Evolutionary conservation across 2,888 invertebrate species (phyloP).

Genomic region (Ornithoptera priamus): DNA sequence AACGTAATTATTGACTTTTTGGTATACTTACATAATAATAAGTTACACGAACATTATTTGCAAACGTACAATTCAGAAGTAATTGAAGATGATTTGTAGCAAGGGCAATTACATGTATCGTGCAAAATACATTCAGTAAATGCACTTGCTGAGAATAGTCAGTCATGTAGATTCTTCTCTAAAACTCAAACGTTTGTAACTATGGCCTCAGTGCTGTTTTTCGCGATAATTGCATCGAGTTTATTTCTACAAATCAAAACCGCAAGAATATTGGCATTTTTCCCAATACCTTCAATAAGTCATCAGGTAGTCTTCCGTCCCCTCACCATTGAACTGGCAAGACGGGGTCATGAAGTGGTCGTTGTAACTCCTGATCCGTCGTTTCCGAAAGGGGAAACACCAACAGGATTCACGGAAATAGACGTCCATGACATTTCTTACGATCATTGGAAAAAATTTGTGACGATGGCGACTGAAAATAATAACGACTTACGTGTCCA

Average conservation of each 20-base stretch:
- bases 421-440: constrained; percentile 43
- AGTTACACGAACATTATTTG: too few relatives aligned
- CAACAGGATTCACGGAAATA: constrained; percentile 49
- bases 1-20: too few relatives aligned
- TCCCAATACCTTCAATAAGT: constrained; percentile 43
- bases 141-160: neutral
- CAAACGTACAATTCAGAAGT: too few relatives aligned
- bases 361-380: constrained; percentile 49
- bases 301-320: constrained; percentile 51
- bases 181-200: constrained; percentile 4
- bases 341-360: constrained; percentile 52
- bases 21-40: too few relatives aligned
- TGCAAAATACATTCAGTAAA: neutral
- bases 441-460: constrained; percentile 29
- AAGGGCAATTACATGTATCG: neutral
- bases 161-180: neutral
- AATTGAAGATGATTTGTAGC: neutral
- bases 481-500: constrained; percentile 25
- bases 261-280: constrained; percentile 46
- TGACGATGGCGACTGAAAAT: constrained; percentile 27
- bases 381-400: constrained; percentile 31
- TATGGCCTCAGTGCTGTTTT: neutral
- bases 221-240: neutral
- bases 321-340: constrained; percentile 46
- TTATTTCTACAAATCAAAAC: constrained; percentile 10